Conservation (phyloP, 2,113 vertebrate species). For the Phyllostomus hastatus region DNA sequence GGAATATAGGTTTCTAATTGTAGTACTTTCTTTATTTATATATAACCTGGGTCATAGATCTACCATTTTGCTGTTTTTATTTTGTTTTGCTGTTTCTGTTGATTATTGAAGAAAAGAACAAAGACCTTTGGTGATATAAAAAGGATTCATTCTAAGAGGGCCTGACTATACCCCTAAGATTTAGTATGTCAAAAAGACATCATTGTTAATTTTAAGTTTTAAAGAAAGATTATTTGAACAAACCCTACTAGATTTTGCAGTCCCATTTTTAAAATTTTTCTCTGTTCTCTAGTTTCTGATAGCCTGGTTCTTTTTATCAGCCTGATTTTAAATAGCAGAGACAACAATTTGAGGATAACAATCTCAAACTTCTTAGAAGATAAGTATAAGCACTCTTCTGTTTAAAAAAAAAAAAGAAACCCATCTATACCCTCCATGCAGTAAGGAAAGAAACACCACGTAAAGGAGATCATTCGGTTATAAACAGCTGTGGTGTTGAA, state of each 20-base stretch:
- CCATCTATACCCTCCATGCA: background rate
- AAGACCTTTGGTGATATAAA: background rate
- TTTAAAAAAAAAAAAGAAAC: background rate
- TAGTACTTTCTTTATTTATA: background rate
- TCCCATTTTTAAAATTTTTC: background rate
- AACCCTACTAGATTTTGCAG: background rate
- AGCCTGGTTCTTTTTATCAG: constrained; percentile 1
- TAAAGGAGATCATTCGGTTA: background rate
- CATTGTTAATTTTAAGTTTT: background rate
- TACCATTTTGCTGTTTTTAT: background rate
- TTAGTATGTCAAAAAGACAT: background rate
- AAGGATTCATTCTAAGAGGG: constrained; percentile 11
- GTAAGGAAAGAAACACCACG: background rate
- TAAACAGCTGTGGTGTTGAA: background rate
- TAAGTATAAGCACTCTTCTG: background rate
- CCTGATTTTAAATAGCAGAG: background rate
- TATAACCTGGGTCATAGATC: background rate
- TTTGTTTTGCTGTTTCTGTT: background rate
- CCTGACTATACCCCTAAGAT: background rate
- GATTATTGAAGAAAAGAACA: constrained; percentile 30
- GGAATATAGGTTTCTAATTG: background rate
- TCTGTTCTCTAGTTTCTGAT: background rate
- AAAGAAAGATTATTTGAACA: background rate
- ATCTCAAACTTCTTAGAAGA: background rate
- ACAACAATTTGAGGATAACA: constrained; percentile 22